Evolutionary conservation across 30 jellyfish, hydroid and myxozoan species (phyloP).

Genomic region (Hydractinia echinata): DNA sequence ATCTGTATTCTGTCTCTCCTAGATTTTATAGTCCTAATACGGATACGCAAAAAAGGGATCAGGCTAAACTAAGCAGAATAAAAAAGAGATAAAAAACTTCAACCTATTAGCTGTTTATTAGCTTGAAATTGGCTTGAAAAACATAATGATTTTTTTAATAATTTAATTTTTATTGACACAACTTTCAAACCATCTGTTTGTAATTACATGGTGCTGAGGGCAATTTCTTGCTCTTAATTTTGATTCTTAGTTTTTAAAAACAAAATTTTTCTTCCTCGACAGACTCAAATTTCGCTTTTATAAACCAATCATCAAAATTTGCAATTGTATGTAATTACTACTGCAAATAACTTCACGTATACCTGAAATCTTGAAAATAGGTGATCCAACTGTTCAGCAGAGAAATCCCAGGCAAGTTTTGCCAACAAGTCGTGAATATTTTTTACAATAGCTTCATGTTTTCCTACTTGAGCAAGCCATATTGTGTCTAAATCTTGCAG

Average conservation of each 20-base stretch:
- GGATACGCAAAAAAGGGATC: no score
- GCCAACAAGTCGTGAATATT: slow-evolving; percentile 92
- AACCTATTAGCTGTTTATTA: no score
- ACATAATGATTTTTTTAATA: no score
- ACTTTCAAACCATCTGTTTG: no score
- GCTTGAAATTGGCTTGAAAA: no score
- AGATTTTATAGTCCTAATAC: no score
- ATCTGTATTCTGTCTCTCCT: no score
- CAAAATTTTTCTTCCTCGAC: neutral
- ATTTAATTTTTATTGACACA: no score
- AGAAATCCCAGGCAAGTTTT: slow-evolving; percentile 96
- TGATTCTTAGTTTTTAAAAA: neutral
- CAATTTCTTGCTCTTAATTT: neutral
- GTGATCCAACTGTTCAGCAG: slow-evolving; percentile 97
- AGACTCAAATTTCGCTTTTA: neutral
- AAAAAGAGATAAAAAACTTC: no score
- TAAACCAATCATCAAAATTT: neutral
- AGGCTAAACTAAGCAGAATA: no score
- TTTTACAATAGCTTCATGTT: slow-evolving; percentile 94
- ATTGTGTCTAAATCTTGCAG: slow-evolving; percentile 85
- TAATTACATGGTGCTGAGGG: no score
- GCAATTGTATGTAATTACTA: neutral
- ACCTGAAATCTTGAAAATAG: slow-evolving; percentile 95
- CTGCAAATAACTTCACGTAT: neutral
- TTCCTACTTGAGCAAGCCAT: slow-evolving; percentile 95